Percentiles rank a stretch among this genome's conserved stretches.
phyloP scores from a whole-genome alignment of 2,888 invertebrate genomes.

The Leucophora obtusa region DNA sequence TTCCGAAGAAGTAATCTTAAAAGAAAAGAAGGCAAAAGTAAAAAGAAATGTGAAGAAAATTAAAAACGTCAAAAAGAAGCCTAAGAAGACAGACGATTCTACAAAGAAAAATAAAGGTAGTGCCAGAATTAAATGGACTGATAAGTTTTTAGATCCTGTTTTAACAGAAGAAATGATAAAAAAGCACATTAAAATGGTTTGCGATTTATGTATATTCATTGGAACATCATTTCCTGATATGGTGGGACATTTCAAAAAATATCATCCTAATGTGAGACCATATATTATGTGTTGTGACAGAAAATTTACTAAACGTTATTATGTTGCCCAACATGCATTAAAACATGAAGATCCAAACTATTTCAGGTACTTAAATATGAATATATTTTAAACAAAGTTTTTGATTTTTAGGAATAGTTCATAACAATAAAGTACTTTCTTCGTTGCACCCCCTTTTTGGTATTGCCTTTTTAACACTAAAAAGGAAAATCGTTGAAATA shows the following conservation, averaged over 20 bases:
- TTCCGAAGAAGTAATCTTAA: background rate
- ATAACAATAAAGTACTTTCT: no score
- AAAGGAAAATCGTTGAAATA: no score
- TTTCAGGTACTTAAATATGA: constrained; percentile 71
- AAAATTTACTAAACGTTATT: constrained; percentile 75
- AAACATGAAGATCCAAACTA: constrained; percentile 77
- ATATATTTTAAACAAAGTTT: background rate
- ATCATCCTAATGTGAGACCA: constrained; percentile 71
- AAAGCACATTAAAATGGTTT: constrained; percentile 75
- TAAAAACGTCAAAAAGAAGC: background rate
- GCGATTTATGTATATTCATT: constrained; percentile 74
- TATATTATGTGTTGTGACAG: constrained; percentile 76
- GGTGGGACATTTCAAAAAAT: constrained; percentile 73
- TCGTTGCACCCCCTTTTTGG: no score
- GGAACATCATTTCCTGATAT: constrained; percentile 73
- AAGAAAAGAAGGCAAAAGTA: background rate
- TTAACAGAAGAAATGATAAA: constrained; percentile 72
- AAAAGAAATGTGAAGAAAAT: background rate
- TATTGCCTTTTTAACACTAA: no score
- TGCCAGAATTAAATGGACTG: constrained; percentile 58
- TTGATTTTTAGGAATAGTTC: background rate
- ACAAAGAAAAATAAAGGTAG: constrained; percentile 18
- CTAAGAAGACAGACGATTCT: background rate
- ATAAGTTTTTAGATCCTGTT: constrained; percentile 68
- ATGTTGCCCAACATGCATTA: constrained; percentile 76